Evolutionary conservation across 2,797 vertebrate species (phyloP).

Genomic region (Tinamus major): DNA sequence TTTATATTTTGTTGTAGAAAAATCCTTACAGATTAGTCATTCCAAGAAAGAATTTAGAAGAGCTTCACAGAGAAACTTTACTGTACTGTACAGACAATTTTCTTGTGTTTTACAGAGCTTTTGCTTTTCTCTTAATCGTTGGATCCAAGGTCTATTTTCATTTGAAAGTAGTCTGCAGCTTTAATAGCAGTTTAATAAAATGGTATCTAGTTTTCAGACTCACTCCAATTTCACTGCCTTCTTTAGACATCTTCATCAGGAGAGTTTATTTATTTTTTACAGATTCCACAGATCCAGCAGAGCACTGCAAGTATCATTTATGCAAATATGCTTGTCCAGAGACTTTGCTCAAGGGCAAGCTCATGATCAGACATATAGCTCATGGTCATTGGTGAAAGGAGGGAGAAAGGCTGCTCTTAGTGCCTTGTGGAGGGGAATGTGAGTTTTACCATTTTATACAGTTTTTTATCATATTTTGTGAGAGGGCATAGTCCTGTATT

Average conservation of each 20-base stretch:
- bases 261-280: not conserved
- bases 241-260: not conserved
- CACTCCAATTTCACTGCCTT: not conserved
- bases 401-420: not conserved
- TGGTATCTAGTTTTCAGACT: not conserved
- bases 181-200: conserved; percentile 20
- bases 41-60: conserved; percentile 58
- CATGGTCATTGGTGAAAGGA: rapidly evolving
- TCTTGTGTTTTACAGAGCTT: conserved; percentile 11
- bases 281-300: not conserved
- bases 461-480: not conserved
- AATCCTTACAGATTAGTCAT: not conserved
- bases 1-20: conserved; percentile 56
- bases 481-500: not conserved
- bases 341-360: not conserved
- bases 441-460: not conserved
- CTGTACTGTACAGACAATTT: not conserved
- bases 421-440: not conserved
- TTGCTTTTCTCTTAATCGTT: conserved; percentile 3
- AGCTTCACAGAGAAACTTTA: conserved; percentile 53
- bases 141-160: not conserved
- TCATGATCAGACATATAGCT: not conserved
- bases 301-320: not conserved
- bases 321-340: not conserved
- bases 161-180: conserved; percentile 13